These are phyloP conservation scores for Imbricaverruca yamaguchii DNA, from an alignment of 2,888 invertebrate species.

Conservation along the genomic window DNA sequence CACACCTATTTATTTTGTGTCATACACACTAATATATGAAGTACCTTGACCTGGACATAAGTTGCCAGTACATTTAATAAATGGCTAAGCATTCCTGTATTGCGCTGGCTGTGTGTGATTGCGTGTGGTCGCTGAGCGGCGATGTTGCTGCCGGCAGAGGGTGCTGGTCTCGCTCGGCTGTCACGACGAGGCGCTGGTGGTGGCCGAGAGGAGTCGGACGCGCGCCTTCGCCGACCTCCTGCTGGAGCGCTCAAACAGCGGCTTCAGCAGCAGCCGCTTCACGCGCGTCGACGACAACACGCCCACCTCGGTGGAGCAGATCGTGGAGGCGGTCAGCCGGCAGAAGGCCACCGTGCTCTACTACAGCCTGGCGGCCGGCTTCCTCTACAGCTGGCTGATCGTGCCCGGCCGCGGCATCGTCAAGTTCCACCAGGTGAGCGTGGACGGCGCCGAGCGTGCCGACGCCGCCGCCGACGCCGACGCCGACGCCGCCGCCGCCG, in stretches of 20 bases:
- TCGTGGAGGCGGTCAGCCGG: conserved; percentile 70
- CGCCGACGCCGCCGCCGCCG: neutral
- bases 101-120: too few species aligned
- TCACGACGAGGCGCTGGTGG: conserved; percentile 81
- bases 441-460: neutral
- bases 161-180: conserved; percentile 67
- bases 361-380: conserved; percentile 72
- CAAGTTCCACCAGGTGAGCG: conserved; percentile 59
- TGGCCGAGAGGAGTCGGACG: conserved; percentile 73
- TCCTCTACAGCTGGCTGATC: conserved; percentile 72
- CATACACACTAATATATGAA: too few species aligned
- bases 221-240: conserved; percentile 61
- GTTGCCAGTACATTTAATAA: too few species aligned
- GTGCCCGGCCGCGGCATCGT: conserved; percentile 62
- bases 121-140: too few species aligned
- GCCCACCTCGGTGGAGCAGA: conserved; percentile 53
- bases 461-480: too few species aligned
- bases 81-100: too few species aligned
- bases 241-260: conserved; percentile 49
- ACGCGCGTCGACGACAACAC: conserved; percentile 37
- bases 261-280: conserved; percentile 37
- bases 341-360: conserved; percentile 75
- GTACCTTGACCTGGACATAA: too few species aligned
- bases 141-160: conserved; percentile 50
- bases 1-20: too few species aligned